These are phyloP conservation scores for Chiloscyllium plagiosum DNA, from an alignment of 2,113 vertebrate genomes.

Conservation along the genomic window DNA sequence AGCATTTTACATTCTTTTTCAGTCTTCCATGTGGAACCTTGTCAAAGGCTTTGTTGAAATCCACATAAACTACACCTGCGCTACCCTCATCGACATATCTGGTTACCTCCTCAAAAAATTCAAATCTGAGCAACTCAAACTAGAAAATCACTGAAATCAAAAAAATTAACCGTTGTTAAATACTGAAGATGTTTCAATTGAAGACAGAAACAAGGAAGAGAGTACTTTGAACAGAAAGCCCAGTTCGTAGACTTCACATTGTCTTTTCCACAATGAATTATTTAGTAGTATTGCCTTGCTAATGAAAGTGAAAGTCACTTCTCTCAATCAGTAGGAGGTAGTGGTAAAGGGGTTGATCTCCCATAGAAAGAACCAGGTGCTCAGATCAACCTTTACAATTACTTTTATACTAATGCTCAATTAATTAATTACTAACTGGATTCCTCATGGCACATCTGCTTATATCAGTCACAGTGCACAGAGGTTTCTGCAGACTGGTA, in stretches of 20 bases:
- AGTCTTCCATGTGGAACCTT: too few relatives aligned
- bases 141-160: conserved; percentile 11
- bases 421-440: not conserved
- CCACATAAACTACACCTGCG: too few relatives aligned
- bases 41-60: too few relatives aligned
- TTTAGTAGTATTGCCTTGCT: not conserved
- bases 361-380: not conserved
- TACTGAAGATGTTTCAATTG: not conserved
- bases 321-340: too few relatives aligned
- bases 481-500: not conserved
- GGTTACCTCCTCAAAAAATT: too few relatives aligned
- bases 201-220: not conserved
- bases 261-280: not conserved
- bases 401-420: not conserved
- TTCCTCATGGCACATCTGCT: not conserved
- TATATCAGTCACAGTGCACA: not conserved
- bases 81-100: too few relatives aligned
- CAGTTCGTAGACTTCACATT: not conserved
- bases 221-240: not conserved
- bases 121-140: conserved; percentile 7
- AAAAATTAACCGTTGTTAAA: not conserved
- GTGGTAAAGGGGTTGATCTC: not conserved
- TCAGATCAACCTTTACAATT: not conserved
- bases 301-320: too few relatives aligned
- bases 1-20: too few relatives aligned